Percentiles rank a stretch among this genome's conserved stretches.
These are phyloP conservation scores for Venustaconcha ellipsiformis DNA, from an alignment of 1,140 invertebrate genomes.

Conservation along the genomic window DNA sequence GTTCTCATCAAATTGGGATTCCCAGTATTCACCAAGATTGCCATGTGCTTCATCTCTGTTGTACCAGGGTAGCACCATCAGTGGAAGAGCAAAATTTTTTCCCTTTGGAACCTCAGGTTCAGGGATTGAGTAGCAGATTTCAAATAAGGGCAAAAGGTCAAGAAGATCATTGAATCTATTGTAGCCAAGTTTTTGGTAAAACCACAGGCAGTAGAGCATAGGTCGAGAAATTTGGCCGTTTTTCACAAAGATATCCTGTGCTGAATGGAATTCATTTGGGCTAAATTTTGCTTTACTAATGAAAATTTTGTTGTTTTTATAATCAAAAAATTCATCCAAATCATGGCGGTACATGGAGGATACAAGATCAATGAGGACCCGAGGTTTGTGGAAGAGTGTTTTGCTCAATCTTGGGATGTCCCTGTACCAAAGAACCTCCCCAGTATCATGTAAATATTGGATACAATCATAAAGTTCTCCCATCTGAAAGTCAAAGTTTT, in stretches of 20 bases:
- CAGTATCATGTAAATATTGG: conserved; percentile 59
- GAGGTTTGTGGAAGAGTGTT: conserved; percentile 61
- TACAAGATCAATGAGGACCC: conserved; percentile 52
- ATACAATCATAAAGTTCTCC: conserved; percentile 56
- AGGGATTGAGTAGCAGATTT: conserved; percentile 60
- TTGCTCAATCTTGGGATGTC: conserved; percentile 45
- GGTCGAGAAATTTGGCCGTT: conserved; percentile 62
- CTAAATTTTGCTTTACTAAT: conserved; percentile 55
- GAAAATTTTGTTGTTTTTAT: conserved; percentile 57
- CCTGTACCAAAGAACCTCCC: conserved; percentile 63
- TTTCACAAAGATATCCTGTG: conserved; percentile 45
- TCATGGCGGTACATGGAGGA: conserved; percentile 60
- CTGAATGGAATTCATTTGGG: conserved; percentile 45
- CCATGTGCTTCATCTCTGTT: conserved; percentile 42
- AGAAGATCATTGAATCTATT: conserved; percentile 52
- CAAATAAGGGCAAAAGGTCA: conserved; percentile 56
- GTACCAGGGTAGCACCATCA: conserved; percentile 64
- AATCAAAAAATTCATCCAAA: conserved; percentile 53
- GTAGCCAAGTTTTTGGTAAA: conserved; percentile 52
- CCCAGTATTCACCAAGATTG: conserved; percentile 50
- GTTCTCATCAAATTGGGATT: conserved; percentile 22
- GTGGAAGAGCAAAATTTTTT: conserved; percentile 41
- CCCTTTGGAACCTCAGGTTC: conserved; percentile 57
- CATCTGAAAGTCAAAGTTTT: conserved; percentile 41
- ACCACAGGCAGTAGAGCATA: conserved; percentile 64